Percentiles rank a stretch among this genome's conserved stretches.
Evolutionary conservation across 2,113 vertebrate genomes (phyloP).

Genomic region (Oophaga pumilio): DNA sequence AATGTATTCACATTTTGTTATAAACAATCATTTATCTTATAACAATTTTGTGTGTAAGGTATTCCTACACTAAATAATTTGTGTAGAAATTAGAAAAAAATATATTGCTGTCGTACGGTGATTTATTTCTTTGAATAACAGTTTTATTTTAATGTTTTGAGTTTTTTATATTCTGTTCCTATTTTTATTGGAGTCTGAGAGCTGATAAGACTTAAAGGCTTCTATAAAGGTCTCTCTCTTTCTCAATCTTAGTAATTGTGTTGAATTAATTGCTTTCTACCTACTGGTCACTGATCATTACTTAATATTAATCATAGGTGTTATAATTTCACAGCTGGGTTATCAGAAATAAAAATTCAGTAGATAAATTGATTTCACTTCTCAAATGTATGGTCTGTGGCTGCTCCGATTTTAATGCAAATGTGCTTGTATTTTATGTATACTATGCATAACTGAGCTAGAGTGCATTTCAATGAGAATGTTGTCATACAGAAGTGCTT

Average conservation of each 20-base stretch:
- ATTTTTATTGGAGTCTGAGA: background rate
- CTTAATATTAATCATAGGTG: slow-evolving; percentile 54
- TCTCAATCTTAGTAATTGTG: slow-evolving; percentile 49
- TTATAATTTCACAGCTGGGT: slow-evolving; percentile 57
- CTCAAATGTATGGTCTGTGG: slow-evolving; percentile 43
- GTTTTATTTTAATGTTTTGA: slow-evolving; percentile 20
- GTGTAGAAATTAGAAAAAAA: background rate
- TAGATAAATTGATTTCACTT: slow-evolving; percentile 53
- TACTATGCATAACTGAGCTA: background rate
- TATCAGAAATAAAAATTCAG: slow-evolving; percentile 52
- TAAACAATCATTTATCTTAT: too few species aligned
- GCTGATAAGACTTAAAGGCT: slow-evolving; percentile 30
- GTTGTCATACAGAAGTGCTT: slow-evolving; percentile 35
- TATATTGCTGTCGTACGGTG: background rate
- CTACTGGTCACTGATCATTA: slow-evolving; percentile 53
- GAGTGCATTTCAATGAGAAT: slow-evolving; percentile 49
- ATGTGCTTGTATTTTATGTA: slow-evolving; percentile 52
- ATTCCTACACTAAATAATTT: background rate
- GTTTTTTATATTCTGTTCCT: background rate
- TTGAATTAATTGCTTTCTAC: slow-evolving; percentile 52
- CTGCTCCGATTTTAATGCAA: slow-evolving; percentile 47
- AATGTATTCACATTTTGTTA: too few species aligned
- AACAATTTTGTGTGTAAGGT: background rate
- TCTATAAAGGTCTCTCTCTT: slow-evolving; percentile 22
- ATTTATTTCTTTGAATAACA: slow-evolving; percentile 8